Percentiles rank a stretch among this genome's conserved stretches.
These are phyloP conservation scores for Drosophila ficusphila DNA, from an alignment of 1,140 invertebrate genomes.

Conservation along the genomic window DNA sequence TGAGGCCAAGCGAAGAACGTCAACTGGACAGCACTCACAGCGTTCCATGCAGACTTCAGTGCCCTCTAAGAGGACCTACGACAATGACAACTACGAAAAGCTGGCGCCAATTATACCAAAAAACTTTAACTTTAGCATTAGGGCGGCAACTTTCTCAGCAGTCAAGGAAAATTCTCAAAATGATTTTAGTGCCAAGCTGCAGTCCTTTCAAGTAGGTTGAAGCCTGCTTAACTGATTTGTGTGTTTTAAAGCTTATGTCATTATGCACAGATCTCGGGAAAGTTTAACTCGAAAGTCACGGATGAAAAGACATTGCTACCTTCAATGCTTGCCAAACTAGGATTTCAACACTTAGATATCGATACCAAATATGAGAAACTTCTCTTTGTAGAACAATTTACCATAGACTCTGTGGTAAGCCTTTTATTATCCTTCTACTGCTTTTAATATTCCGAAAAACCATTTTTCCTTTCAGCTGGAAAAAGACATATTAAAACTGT, in stretches of 20 bases:
- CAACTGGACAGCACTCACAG: slow-evolving; percentile 50
- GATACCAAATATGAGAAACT: slow-evolving; percentile 87
- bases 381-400: slow-evolving; percentile 88
- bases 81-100: slow-evolving; percentile 85
- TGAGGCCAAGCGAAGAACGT: slow-evolving; percentile 84
- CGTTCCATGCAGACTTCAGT: slow-evolving; percentile 10
- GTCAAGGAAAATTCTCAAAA: slow-evolving; percentile 87
- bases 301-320: slow-evolving; percentile 84
- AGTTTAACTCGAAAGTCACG: slow-evolving; percentile 78
- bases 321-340: slow-evolving; percentile 87
- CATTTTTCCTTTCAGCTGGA: slow-evolving; percentile 86
- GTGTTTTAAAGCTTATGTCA: neutral
- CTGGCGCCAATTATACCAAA: slow-evolving; percentile 91
- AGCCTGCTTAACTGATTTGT: neutral
- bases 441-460: neutral
- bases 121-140: slow-evolving; percentile 89
- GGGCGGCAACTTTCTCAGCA: slow-evolving; percentile 88
- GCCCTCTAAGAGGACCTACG: slow-evolving; percentile 45
- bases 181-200: slow-evolving; percentile 86
- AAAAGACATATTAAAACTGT: slow-evolving; percentile 88
- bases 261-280: slow-evolving; percentile 64
- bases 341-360: slow-evolving; percentile 88
- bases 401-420: slow-evolving; percentile 90
- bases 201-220: slow-evolving; percentile 74
- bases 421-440: neutral